These are phyloP conservation scores for Caligus rogercresseyi DNA, from an alignment of 1,140 invertebrate species.

Conservation along the genomic window DNA sequence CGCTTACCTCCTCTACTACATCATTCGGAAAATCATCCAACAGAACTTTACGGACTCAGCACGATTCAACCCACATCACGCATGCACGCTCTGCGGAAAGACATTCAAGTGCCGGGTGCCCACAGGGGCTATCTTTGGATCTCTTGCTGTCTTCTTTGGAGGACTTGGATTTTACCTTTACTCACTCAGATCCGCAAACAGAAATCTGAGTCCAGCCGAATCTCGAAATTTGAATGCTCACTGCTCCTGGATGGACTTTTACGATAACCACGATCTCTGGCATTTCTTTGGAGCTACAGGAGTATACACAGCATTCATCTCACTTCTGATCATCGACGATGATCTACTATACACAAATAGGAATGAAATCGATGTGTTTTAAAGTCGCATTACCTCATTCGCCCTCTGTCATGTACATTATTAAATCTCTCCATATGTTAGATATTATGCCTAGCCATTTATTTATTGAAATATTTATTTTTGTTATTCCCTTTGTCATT, in stretches of 20 bases:
- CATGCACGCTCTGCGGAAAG: not conserved
- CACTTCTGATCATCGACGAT: constrained; percentile 21
- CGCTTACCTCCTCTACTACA: constrained; percentile 7
- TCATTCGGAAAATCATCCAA: constrained; percentile 3
- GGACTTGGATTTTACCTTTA: not conserved
- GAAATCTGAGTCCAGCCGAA: constrained; percentile 18
- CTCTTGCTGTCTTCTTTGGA: not conserved
- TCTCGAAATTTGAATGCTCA: constrained; percentile 21
- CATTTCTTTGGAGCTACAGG: constrained; percentile 21
- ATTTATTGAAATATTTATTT: too few species aligned
- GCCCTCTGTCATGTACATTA: too few species aligned
- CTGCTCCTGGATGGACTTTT: constrained; percentile 22
- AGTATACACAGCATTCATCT: constrained; percentile 23
- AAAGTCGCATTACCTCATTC: not conserved
- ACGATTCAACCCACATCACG: not conserved
- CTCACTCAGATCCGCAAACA: constrained; percentile 3
- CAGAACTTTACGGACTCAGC: not conserved
- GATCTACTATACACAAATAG: constrained; percentile 3
- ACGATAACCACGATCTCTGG: constrained; percentile 24
- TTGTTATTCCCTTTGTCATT: too few species aligned
- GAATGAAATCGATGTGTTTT: constrained; percentile 14
- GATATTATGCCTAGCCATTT: too few species aligned
- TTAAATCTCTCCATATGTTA: too few species aligned
- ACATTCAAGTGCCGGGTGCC: not conserved
- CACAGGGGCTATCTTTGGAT: not conserved